Base-by-base conservation (phyloP, 2,113 vertebrate genomes). In the Pachypanchax playfairii region DNA sequence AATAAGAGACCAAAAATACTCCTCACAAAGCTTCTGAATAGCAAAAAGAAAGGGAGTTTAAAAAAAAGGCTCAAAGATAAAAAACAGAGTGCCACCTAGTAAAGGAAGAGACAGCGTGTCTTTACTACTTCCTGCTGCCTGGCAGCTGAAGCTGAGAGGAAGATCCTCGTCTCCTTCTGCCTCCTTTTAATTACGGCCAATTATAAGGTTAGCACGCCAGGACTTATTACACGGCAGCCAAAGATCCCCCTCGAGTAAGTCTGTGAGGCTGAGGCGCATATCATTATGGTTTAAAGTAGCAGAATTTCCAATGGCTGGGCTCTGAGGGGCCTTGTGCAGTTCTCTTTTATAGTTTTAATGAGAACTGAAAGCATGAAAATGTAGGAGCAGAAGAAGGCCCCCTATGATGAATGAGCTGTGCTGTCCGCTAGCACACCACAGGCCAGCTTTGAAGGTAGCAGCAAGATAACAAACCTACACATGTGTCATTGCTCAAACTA, bases 171-270 rank as follows among this genome's bases (percentile, higher is more conserved):
- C 88, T 80, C 67, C 80, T 66, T 70, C 78, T 79, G 75, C 81
- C 79, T 89, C 88, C 85, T 89, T 91, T 89, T 91, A 91, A 91
- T 90, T 89, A 89, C 65, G 60, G 79, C 79, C 89, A 90, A 91
- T 91, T 91, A 91, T 85, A 85, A 88, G 86, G 87, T 82, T 71
- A 83, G 83, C 84, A 77, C 74, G 83, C 87, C 88, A 85, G 81
- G 80, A 81, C 79, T 80, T 84, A 88, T 88, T 88, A 87, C 88
- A 89, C 84, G 70, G 76, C 81, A 73, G 65, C 75, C 79, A 74
- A 58, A 66, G 67, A 80, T 69, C 50, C 79, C 80, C 65, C 79
- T 78, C 35, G 41, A 79, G 68, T 85, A 56, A 75, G 74, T 84
- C 80, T 69, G 74, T 69, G 56, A 74, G 73, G 67, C 79, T 0